Evolutionary conservation across 2,797 vertebrate species (phyloP), one percentile per base, ranked within the genome.

Genomic region (Enoplosus armatus): DNA sequence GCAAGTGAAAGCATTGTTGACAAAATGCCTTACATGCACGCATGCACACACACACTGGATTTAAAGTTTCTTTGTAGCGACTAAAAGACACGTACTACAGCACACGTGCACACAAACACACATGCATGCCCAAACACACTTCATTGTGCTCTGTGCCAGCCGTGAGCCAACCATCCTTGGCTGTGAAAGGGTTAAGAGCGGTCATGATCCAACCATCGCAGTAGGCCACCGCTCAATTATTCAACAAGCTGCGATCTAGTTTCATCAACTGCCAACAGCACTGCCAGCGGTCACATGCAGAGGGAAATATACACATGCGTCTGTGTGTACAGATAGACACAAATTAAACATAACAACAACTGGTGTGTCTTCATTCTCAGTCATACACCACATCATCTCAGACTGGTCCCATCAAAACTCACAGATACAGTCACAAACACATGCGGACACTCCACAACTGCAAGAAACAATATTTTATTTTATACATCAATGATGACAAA

Each of bases 151-250:
- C 61, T 54, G 67, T 58, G 63, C 51, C 66, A 66, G 63, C 72
- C 64, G 47, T 47, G 72, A 86, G 79, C 67, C 72, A 80, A 9
- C 86, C 86, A 90, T 87, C 89, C 87, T 78, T 90, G 89, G 90
- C 87, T 89, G 90, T 87, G 81, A 92, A 90, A 87, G 93, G 92
- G 92, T 93, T 93, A 94, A 93, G 74, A 62, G 83, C 73, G 60
- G 90, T 90, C 92, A 82, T 53, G 72, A 91, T 93, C 86, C 86
- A 82, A 87, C 88, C 83, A 71, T 87, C 67, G 64, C 89, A 86
- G 85, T 65, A 88, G 87, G 85, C 69, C 79, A 35, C 29, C 45
- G 7, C 75, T 94, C 83, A 94, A 94, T 94, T 89, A 94, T 94
- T 94, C 79, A 94, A 47, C 87, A 84, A 72, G 75, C 76, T 72